phyloP scores from a whole-genome alignment of 2,113 vertebrate species.

The Phycodurus eques region DNA sequence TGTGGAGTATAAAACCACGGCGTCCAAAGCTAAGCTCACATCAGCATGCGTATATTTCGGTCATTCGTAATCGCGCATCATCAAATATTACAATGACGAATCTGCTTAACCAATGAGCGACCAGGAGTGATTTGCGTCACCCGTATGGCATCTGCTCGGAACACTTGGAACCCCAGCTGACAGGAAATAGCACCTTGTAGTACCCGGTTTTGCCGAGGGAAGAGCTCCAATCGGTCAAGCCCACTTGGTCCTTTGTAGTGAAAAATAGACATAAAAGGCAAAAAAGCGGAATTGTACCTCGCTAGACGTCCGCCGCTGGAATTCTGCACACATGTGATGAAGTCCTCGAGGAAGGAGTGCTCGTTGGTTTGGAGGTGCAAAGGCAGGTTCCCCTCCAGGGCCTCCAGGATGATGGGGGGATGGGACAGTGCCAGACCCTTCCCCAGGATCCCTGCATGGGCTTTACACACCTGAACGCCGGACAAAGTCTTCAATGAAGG shows the following conservation, averaged over 20 bases:
- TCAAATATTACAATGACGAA: neutral
- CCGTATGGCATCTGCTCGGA: neutral
- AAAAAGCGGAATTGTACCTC: slow-evolving; percentile 70
- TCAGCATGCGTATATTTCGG: neutral
- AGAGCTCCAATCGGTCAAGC: neutral
- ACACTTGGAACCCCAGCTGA: neutral
- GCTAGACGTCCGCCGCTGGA: slow-evolving; percentile 96
- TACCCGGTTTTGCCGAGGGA: neutral
- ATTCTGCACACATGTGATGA: slow-evolving; percentile 91
- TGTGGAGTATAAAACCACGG: too few relatives aligned
- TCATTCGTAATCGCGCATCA: neutral
- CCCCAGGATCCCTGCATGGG: slow-evolving; percentile 92
- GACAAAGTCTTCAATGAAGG: slow-evolving; percentile 8
- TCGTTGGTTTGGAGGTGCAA: slow-evolving; percentile 97
- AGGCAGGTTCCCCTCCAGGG: slow-evolving; percentile 92
- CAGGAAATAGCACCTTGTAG: neutral
- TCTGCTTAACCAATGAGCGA: neutral
- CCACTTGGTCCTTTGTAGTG: neutral
- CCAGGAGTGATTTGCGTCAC: neutral
- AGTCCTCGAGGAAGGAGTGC: slow-evolving; percentile 96
- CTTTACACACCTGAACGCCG: slow-evolving; percentile 84
- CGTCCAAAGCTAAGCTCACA: neutral
- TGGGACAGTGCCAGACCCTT: slow-evolving; percentile 95
- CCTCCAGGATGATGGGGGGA: slow-evolving; percentile 94
- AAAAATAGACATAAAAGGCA: neutral